These are phyloP conservation scores for Puntigrus tetrazona DNA, from an alignment of 2,113 vertebrate species.

Conservation along the genomic window DNA sequence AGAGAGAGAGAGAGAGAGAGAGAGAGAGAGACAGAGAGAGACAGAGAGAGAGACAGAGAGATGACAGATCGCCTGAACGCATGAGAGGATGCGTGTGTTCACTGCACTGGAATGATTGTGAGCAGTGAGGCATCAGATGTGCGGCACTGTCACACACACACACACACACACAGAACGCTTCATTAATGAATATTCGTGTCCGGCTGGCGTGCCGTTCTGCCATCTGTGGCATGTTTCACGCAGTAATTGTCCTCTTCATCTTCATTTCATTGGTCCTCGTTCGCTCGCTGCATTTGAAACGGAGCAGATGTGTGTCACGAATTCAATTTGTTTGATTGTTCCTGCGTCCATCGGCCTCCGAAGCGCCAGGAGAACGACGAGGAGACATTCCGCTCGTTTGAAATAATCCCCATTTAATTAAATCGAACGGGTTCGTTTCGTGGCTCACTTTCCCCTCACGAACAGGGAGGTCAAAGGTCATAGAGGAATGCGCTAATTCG, in stretches of 20 bases:
- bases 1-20: neutral
- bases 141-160: neutral
- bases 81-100: neutral
- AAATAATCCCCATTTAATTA: neutral
- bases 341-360: neutral
- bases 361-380: neutral
- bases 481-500: neutral
- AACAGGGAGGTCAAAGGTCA: neutral
- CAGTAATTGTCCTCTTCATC: conserved; percentile 4
- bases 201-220: neutral
- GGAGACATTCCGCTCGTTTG: neutral
- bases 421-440: neutral
- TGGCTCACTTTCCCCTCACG: neutral
- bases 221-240: neutral
- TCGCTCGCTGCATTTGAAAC: neutral
- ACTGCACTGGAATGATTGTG: conserved; percentile 14
- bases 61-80: neutral
- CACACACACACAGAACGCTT: neutral
- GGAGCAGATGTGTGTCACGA: neutral
- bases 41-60: neutral
- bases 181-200: conserved; percentile 9
- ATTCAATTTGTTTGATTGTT: conserved; percentile 13
- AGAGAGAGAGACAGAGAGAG: neutral
- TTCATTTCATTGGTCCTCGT: neutral
- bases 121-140: neutral